Conservation (phyloP, 2,113 vertebrate genomes). For the Cottus gobio region DNA sequence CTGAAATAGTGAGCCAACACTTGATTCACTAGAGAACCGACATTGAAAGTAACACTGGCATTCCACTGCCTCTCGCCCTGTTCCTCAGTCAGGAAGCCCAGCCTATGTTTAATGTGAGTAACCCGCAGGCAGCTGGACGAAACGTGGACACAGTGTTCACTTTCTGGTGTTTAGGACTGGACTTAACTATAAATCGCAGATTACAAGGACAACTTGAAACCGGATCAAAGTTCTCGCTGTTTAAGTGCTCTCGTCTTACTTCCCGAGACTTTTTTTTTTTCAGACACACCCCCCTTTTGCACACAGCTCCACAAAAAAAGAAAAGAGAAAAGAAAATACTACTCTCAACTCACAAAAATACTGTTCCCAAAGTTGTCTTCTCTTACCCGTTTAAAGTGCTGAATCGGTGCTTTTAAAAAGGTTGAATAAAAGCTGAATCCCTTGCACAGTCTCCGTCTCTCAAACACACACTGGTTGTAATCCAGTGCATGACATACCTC, state of each 20-base stretch:
- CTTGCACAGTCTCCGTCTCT: slow-evolving; percentile 45
- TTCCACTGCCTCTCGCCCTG: slow-evolving; percentile 38
- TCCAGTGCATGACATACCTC: slow-evolving; percentile 72
- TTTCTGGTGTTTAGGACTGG: background rate
- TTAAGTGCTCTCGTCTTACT: slow-evolving; percentile 33
- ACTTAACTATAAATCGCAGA: slow-evolving; percentile 15
- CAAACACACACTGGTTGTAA: slow-evolving; percentile 71
- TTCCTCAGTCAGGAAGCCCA: slow-evolving; percentile 14
- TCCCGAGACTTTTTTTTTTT: slow-evolving; percentile 47
- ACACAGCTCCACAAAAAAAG: slow-evolving; percentile 61
- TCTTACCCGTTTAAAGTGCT: slow-evolving; percentile 60
- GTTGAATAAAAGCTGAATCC: slow-evolving; percentile 38
- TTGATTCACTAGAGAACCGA: too few species aligned
- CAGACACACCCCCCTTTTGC: slow-evolving; percentile 80
- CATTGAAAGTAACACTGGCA: too few species aligned
- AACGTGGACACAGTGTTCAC: slow-evolving; percentile 29
- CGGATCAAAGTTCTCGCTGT: slow-evolving; percentile 12
- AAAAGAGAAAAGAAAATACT: background rate
- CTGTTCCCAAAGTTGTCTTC: background rate
- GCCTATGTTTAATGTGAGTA: slow-evolving; percentile 12
- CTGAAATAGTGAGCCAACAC: too few species aligned
- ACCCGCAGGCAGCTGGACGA: slow-evolving; percentile 26
- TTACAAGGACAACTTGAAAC: slow-evolving; percentile 26
- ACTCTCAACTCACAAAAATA: slow-evolving; percentile 18
- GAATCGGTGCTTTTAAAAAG: background rate